Evolutionary conservation across 1,140 invertebrate genomes (phyloP), one percentile per base, ranked within the genome.

Genomic region (Phortica variegata): DNA sequence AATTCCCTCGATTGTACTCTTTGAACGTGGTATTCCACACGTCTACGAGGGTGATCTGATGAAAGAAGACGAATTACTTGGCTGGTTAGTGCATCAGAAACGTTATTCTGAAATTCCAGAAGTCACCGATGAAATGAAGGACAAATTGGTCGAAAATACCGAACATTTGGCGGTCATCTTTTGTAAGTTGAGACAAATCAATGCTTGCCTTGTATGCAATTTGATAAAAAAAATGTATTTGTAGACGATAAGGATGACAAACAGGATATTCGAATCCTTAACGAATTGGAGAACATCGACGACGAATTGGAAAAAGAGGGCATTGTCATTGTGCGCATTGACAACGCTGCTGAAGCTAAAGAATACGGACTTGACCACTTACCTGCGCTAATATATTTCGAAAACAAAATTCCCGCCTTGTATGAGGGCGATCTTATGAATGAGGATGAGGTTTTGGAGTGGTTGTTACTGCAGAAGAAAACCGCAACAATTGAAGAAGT

Each of bases 401-500:
- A 95, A 77, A 87, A 92, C 52, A 91, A 93, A 71, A 93, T 95
- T 53, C 92, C 92, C 3, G 89, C 89, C 6, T 81, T 95, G 33
- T 95, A 93, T 71, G 91, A 94, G 80, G 91, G 92, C 29, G 91
- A 95, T 78, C 79, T 95, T 1, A 85, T 90, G 76, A 92, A 94
- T 68, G 92, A 95, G 79, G 89, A 95, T 56, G 88, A 93, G 79
- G 92, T 96, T 5, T 77, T 95, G 3, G 83, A 89, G 59, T 95
- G 93, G 93, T 78, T 96, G 2, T 83, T 95, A 50, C 84, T 93
- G 60, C 93, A 95, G 70, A 93, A 94, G 75, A 88, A 87, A 65
- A 87, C 88, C 1, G 91, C 92, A 29, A 95, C 92, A 1, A 96
- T 96, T 55, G 93, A 95, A 81, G 91, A 95, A 80, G 91, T 95